Conservation (phyloP, 2,113 vertebrate species). For the Petrocephalus zakoni region DNA sequence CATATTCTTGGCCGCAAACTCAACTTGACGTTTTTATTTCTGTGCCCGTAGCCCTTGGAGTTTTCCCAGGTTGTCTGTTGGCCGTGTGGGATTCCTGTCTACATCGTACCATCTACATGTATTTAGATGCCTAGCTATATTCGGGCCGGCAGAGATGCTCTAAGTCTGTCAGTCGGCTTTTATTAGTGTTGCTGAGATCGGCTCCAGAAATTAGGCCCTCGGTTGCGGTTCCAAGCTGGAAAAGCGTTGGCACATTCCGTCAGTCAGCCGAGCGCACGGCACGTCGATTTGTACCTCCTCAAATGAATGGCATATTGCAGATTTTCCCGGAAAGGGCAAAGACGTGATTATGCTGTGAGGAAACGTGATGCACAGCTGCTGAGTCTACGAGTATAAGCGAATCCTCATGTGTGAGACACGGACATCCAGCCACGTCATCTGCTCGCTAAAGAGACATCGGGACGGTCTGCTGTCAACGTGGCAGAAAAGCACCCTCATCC, state of each 20-base stretch:
- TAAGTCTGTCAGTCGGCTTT: background rate
- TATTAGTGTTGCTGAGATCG: background rate
- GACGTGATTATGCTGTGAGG: background rate
- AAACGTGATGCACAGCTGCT: background rate
- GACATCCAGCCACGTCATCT: background rate
- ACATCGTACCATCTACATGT: background rate
- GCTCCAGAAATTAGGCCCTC: background rate
- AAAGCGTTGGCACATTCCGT: background rate
- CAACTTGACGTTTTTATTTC: background rate
- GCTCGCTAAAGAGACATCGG: background rate
- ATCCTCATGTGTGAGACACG: background rate
- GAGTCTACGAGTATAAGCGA: background rate
- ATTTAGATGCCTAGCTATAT: background rate
- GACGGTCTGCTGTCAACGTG: background rate
- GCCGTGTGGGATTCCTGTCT: background rate
- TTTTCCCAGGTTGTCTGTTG: background rate
- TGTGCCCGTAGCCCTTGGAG: background rate
- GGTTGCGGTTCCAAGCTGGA: background rate
- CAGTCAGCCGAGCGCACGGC: background rate
- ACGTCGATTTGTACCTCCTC: background rate
- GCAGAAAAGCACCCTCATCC: background rate
- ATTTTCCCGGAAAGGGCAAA: background rate
- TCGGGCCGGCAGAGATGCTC: background rate
- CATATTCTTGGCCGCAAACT: background rate
- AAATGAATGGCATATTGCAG: background rate